Conservation (phyloP, 2,888 invertebrate species). For the Eristalinus sepulchralis region DNA sequence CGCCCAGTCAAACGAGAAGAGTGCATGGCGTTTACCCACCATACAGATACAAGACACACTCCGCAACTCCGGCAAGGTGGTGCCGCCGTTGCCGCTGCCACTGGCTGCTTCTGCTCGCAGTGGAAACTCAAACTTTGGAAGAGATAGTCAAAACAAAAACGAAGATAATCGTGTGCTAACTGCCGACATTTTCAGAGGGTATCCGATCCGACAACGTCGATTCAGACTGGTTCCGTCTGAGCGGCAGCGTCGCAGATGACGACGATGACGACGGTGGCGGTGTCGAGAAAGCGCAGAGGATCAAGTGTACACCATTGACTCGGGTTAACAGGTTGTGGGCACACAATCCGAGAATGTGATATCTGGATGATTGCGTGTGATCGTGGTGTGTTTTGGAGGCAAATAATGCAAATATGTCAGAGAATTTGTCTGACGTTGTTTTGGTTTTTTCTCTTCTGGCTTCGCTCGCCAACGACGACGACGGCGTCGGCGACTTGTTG, state of each 20-base stretch:
- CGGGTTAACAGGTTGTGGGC: slow-evolving; percentile 62
- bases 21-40: slow-evolving; percentile 63
- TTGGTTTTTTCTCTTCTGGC: slow-evolving; percentile 26
- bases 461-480: background rate
- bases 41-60: slow-evolving; percentile 28
- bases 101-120: slow-evolving; percentile 3
- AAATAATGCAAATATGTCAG: slow-evolving; percentile 71
- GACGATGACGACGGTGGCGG: background rate
- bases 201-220: slow-evolving; percentile 9
- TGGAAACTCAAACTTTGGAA: slow-evolving; percentile 43
- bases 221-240: background rate
- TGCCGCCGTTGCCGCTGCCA: slow-evolving; percentile 1
- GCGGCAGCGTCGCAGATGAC: background rate
- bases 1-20: slow-evolving; percentile 70
- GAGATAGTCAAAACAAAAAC: slow-evolving; percentile 69
- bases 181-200: slow-evolving; percentile 62
- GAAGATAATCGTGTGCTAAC: slow-evolving; percentile 71
- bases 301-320: slow-evolving; percentile 67
- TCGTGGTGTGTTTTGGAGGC: slow-evolving; percentile 67
- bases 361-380: slow-evolving; percentile 69
- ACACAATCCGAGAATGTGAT: slow-evolving; percentile 57
- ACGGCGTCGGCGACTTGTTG: background rate
- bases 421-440: slow-evolving; percentile 62
- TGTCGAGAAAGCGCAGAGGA: slow-evolving; percentile 57
- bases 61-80: background rate